Conservation (phyloP, 2,888 invertebrate species). For the Tiliacea aurago region DNA sequence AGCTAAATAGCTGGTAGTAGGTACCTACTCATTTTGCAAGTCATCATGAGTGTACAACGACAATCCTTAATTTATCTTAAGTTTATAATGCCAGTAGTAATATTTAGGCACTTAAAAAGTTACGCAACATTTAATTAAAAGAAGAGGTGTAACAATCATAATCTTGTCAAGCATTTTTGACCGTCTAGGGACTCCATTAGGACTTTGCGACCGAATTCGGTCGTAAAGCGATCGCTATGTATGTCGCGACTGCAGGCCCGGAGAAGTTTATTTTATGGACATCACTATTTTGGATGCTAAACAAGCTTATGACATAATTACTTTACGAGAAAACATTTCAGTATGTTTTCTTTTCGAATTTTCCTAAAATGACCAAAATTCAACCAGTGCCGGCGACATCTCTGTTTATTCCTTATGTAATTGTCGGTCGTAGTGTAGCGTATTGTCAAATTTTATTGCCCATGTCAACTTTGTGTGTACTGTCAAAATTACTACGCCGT, state of each 20-base stretch:
- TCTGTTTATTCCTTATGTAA: slow-evolving; percentile 82
- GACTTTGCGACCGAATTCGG: no score
- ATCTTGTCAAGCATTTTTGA: no score
- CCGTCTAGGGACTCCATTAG: no score
- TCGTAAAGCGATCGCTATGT: no score
- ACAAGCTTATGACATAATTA: background rate
- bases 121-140: slow-evolving; percentile 11
- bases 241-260: no score
- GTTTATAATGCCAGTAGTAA: slow-evolving; percentile 52
- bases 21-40: slow-evolving; percentile 27
- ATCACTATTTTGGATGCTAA: background rate
- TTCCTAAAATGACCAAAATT: slow-evolving; percentile 2
- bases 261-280: background rate
- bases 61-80: slow-evolving; percentile 58
- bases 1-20: slow-evolving; percentile 17
- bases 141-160: no score
- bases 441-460: slow-evolving; percentile 86
- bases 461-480: slow-evolving; percentile 84
- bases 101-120: slow-evolving; percentile 13
- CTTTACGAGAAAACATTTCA: background rate
- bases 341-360: background rate
- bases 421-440: slow-evolving; percentile 83
- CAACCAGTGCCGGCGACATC: slow-evolving; percentile 66
- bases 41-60: slow-evolving; percentile 38
- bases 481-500: slow-evolving; percentile 60